phyloP scores from a whole-genome alignment of 2,888 invertebrate species.

The Spilosoma lubricipeda region DNA sequence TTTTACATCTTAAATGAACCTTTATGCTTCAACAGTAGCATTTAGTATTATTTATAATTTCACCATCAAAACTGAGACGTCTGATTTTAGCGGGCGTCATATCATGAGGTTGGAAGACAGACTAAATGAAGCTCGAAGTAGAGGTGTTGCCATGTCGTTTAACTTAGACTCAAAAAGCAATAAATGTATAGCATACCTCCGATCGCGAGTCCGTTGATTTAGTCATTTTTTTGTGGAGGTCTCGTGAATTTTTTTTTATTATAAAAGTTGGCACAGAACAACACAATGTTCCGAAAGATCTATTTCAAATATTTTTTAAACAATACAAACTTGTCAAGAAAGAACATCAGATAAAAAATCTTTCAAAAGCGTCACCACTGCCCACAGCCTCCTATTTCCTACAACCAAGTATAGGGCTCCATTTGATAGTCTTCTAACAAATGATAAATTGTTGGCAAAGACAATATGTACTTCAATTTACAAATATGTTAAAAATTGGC shows the following conservation, averaged over 20 bases:
- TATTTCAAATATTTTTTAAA: slow-evolving; percentile 2
- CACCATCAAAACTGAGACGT: neutral
- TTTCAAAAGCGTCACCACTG: neutral
- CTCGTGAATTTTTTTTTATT: no score
- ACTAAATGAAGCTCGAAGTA: neutral
- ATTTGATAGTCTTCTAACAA: neutral
- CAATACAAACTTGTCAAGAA: neutral
- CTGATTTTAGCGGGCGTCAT: no score
- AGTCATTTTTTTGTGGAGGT: no score
- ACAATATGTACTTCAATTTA: neutral
- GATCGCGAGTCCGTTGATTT: neutral
- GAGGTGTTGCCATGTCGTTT: neutral
- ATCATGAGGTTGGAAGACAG: neutral
- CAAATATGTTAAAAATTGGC: neutral
- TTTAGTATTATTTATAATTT: neutral
- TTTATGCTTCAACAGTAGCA: neutral
- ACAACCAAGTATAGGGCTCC: neutral
- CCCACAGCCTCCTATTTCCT: neutral
- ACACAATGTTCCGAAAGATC: neutral
- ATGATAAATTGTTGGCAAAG: neutral
- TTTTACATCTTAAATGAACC: neutral
- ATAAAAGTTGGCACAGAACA: neutral
- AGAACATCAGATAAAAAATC: neutral
- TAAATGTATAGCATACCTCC: neutral
- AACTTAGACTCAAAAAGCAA: neutral